Evolutionary conservation across 2,888 invertebrate species (phyloP), one percentile per base, ranked within the genome.

Genomic region (Tortricodes alternella): DNA sequence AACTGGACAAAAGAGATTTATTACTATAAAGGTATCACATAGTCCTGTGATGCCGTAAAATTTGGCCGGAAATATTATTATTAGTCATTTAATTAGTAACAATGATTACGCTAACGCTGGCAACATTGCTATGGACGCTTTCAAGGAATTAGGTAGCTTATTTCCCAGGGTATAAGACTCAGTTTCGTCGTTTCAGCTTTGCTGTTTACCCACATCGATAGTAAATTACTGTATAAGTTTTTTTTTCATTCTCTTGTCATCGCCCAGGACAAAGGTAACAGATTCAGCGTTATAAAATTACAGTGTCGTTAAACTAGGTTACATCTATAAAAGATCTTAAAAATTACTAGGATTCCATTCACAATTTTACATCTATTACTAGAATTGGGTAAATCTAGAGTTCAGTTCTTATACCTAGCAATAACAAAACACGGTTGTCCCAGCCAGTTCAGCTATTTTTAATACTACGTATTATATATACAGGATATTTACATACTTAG

Each of bases 301-400:
- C 68, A 67, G 64, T 62, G 53, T 66, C 39, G 24, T 46, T 46
- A 51, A 8, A 27, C 19, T 69, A 66, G 60, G 51, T 64, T 72
- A 50, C 66, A 73, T 76, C 72, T 72, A 78, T 21, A 78, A 63
- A 78, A 74, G 72, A 77, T 71, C 82, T 83, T 85, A 85, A 66
- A 71, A 67, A 72, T 75, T 87, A 88, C 75, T 88, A 88, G 88
- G 87, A 88, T 85, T 55, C 76, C 85, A 76, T 83, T 86, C 80
- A 80, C 76, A 80, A 83, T 83, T 35, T 74, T 83, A 84, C 79
- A 83, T 67, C 74, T 83, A 82, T 49, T 61, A 61, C 66, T 69
- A 72, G 58, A 32, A 43, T 38, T 24, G 29, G 59, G 56, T 65
- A 68, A 67, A 68, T 68, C 68, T 70, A 71, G 70, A 67, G 61